These are phyloP conservation scores for Drosophila anceps DNA, from an alignment of 2,888 invertebrate genomes.

Conservation along the genomic window DNA sequence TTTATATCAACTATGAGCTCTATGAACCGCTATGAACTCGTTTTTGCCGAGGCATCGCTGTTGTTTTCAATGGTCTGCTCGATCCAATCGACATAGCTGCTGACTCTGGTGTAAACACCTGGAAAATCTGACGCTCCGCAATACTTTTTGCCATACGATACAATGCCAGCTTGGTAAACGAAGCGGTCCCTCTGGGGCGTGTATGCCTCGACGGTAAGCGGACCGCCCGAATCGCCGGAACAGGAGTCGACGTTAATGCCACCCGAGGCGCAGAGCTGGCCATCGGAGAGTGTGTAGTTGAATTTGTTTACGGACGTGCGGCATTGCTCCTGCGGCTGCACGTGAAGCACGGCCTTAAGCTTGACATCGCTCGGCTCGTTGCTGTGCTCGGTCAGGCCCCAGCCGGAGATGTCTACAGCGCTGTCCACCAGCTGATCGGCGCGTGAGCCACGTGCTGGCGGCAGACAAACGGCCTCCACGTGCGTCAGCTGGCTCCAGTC, in stretches of 20 bases:
- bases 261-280: constrained; percentile 65
- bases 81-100: constrained; percentile 60
- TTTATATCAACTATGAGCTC: too few species aligned
- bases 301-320: constrained; percentile 5
- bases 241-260: constrained; percentile 85
- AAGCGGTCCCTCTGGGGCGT: constrained; percentile 34
- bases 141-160: constrained; percentile 46
- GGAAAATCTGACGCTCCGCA: constrained; percentile 56
- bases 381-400: constrained; percentile 87
- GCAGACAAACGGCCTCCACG: constrained; percentile 88
- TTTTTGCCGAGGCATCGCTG: neutral
- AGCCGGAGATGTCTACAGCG: constrained; percentile 87
- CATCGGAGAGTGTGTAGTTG: constrained; percentile 6
- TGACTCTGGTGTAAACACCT: constrained; percentile 62
- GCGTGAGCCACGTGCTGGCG: constrained; percentile 64
- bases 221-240: constrained; percentile 88
- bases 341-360: constrained; percentile 49
- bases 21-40: neutral
- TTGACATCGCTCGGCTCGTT: constrained; percentile 48
- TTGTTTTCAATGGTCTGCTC: constrained; percentile 46
- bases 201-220: constrained; percentile 82
- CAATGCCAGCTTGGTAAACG: constrained; percentile 61
- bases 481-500: constrained; percentile 81
- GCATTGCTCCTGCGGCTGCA: constrained; percentile 44
- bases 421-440: constrained; percentile 76